Evolutionary conservation across 1,140 invertebrate genomes (phyloP).

Genomic region (Cotesia typhae): DNA sequence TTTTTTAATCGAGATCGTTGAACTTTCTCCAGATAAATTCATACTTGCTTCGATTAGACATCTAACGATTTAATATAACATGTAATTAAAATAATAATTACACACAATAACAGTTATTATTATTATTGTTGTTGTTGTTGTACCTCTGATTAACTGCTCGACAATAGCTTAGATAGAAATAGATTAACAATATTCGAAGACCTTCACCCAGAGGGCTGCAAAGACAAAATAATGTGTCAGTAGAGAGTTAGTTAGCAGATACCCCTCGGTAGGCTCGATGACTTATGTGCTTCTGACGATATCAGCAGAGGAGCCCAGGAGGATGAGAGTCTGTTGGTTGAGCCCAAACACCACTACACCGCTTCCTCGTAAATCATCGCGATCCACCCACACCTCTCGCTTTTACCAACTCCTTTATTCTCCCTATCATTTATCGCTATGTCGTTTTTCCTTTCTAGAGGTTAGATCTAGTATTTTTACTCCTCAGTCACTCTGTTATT

Average conservation of each 20-base stretch:
- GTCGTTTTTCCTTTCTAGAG: slow-evolving; percentile 9
- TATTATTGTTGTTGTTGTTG: slow-evolving; percentile 58
- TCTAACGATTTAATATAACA: not conserved
- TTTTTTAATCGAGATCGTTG: too few species aligned
- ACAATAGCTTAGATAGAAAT: slow-evolving; percentile 61
- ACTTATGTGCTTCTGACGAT: slow-evolving; percentile 67
- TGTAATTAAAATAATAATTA: not conserved
- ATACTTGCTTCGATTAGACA: not conserved
- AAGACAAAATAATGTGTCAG: slow-evolving; percentile 18
- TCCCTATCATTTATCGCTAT: slow-evolving; percentile 35
- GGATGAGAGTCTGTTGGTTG: slow-evolving; percentile 54
- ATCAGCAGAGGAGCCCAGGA: slow-evolving; percentile 64
- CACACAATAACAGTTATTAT: slow-evolving; percentile 46
- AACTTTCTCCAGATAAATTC: not conserved
- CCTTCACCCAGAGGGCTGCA: slow-evolving; percentile 25
- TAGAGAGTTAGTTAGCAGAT: slow-evolving; percentile 25
- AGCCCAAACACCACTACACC: slow-evolving; percentile 53
- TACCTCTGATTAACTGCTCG: slow-evolving; percentile 61
- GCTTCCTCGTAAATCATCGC: slow-evolving; percentile 64
- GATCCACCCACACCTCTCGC: slow-evolving; percentile 61
- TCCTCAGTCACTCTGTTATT: slow-evolving; percentile 6
- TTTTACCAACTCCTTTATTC: slow-evolving; percentile 39
- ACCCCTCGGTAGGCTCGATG: slow-evolving; percentile 60
- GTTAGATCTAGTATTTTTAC: not conserved
- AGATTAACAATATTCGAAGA: slow-evolving; percentile 58